These are phyloP conservation scores for Caenorhabditis doughertyi DNA, from an alignment of 2,888 invertebrate species.

Conservation along the genomic window DNA sequence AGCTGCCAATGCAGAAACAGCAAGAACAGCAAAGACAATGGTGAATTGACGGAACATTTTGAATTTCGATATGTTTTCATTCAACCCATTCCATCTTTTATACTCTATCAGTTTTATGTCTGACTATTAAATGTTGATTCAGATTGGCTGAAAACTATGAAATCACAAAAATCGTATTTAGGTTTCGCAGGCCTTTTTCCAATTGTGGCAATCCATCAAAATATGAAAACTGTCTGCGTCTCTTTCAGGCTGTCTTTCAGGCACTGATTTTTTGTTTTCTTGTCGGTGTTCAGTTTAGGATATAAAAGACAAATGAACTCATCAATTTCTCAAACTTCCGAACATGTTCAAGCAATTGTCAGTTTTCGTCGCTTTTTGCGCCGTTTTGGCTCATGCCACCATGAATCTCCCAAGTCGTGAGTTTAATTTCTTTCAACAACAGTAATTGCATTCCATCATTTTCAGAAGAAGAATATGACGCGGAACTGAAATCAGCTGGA, in stretches of 20 bases:
- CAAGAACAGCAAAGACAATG: not conserved
- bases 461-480: constrained; percentile 22
- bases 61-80: not conserved
- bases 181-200: not conserved
- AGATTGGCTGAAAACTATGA: constrained; percentile 4
- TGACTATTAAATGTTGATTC: not conserved
- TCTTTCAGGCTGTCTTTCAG: not conserved
- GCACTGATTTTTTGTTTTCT: not conserved
- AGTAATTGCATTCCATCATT: no score
- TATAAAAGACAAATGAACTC: no score
- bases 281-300: no score
- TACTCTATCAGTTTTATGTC: not conserved
- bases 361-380: not conserved
- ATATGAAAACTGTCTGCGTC: constrained; percentile 3
- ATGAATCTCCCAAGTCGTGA: not conserved
- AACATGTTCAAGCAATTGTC: constrained; percentile 13
- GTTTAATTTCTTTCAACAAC: no score
- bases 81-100: not conserved
- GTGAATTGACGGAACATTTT: constrained; percentile 16
- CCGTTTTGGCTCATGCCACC: not conserved
- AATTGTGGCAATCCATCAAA: not conserved
- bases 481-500: constrained; percentile 29
- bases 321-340: no score
- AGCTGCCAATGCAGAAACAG: constrained; percentile 4
- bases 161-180: constrained; percentile 32